Evolutionary conservation across 64 coral and sea anemone genomes (phyloP).

Genomic region (Astreopora myriophthalma): DNA sequence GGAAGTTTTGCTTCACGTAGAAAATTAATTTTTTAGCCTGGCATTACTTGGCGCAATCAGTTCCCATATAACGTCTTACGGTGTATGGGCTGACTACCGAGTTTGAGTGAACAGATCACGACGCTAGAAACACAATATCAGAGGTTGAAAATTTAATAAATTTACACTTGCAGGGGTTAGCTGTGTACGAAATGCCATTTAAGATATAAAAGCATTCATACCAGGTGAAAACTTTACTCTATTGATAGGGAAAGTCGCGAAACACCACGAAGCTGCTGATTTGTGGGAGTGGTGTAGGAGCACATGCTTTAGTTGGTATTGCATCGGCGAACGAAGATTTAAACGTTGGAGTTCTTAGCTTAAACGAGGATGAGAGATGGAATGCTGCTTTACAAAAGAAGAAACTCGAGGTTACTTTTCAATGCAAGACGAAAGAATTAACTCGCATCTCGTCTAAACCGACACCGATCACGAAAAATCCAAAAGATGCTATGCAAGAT

Average conservation of each 20-base stretch:
- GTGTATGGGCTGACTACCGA: too few species aligned
- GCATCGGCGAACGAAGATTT: background rate
- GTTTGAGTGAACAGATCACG: too few species aligned
- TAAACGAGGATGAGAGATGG: background rate
- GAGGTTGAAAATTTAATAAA: too few species aligned
- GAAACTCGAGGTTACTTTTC: background rate
- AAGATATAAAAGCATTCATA: too few species aligned
- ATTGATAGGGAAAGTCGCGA: background rate
- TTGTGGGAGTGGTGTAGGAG: background rate
- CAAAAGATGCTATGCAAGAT: conserved; percentile 27
- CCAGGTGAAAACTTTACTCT: background rate
- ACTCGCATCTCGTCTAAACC: conserved; percentile 14
- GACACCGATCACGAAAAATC: conserved; percentile 62
- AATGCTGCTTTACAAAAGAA: background rate
- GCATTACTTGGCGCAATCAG: too few species aligned
- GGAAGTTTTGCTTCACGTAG: too few species aligned
- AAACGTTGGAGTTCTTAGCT: background rate
- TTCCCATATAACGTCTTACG: too few species aligned
- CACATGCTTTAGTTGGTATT: background rate
- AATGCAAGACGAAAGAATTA: background rate
- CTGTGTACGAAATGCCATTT: too few species aligned
- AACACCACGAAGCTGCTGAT: background rate
- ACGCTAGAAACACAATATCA: too few species aligned
- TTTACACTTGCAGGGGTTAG: too few species aligned
- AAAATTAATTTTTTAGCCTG: too few species aligned